These are phyloP conservation scores for Phalacrocorax aristotelis DNA, from an alignment of 2,113 vertebrate genomes.

Conservation along the genomic window DNA sequence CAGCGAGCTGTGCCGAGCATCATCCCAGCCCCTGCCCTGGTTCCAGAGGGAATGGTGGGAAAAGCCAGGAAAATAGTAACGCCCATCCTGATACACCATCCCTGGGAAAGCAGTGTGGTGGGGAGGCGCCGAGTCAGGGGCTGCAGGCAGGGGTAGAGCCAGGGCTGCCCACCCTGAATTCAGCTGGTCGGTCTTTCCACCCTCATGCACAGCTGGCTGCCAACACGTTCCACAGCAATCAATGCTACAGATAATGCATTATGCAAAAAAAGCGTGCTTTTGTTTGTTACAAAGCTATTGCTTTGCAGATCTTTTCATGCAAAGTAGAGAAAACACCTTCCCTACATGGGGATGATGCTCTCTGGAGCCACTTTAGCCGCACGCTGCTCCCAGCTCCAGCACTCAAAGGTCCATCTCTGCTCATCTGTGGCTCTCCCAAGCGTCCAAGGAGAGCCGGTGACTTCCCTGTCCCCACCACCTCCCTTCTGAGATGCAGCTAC, in stretches of 20 bases:
- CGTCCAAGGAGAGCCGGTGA: accelerated
- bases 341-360: neutral
- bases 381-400: neutral
- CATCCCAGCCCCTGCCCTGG: neutral
- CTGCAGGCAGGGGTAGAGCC: neutral
- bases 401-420: neutral
- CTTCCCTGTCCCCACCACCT: neutral
- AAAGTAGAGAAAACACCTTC: neutral
- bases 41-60: neutral
- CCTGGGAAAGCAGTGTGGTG: accelerated
- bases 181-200: accelerated
- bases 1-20: neutral
- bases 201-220: accelerated
- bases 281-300: too few species aligned
- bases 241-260: neutral
- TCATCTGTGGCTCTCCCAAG: neutral
- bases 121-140: accelerated
- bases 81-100: accelerated
- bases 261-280: neutral
- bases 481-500: neutral
- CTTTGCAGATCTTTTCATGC: neutral
- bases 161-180: neutral
- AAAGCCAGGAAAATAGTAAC: neutral
- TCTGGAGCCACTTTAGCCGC: neutral
- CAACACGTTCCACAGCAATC: accelerated